Conservation (phyloP, 2,113 vertebrate genomes). For the Brachyhypopomus occidentalis region DNA sequence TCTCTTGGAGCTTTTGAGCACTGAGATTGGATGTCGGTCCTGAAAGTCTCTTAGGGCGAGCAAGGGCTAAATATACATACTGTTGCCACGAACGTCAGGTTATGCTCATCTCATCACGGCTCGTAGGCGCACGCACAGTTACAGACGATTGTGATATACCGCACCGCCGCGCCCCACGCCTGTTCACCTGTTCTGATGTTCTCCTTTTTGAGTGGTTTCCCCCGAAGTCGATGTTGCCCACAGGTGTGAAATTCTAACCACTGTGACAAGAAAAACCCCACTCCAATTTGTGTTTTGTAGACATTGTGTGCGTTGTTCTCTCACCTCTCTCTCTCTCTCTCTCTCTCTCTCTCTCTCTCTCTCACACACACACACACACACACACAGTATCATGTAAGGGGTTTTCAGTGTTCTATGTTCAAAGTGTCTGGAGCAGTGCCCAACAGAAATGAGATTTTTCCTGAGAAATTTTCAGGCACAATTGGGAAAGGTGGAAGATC, state of each 20-base stretch:
- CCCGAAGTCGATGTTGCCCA: neutral
- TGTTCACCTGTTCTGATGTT: conserved; percentile 20
- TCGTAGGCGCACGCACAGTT: conserved; percentile 46
- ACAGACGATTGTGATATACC: conserved; percentile 16
- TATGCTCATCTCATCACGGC: conserved; percentile 47
- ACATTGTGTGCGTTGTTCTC: neutral
- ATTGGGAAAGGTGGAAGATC: conserved; percentile 48
- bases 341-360: neutral
- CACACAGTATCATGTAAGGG: conserved; percentile 18
- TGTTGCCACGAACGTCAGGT: conserved; percentile 73
- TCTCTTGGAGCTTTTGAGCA: conserved; percentile 70
- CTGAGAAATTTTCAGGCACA: conserved; percentile 37
- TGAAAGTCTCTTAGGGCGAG: conserved; percentile 68
- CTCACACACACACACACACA: neutral
- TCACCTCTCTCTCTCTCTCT: conserved; percentile 18
- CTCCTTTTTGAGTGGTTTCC: conserved; percentile 16
- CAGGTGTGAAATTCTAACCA: conserved; percentile 20
- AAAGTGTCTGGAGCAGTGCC: conserved; percentile 34
- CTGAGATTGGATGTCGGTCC: conserved; percentile 74
- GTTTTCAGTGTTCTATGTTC: conserved; percentile 29
- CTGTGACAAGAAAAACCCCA: conserved; percentile 11
- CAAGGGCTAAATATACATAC: conserved; percentile 73
- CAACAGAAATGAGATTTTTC: conserved; percentile 48
- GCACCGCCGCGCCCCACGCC: neutral
- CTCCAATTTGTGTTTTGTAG: conserved; percentile 22